Base-by-base conservation (phyloP, 2,888 invertebrate species). In the Synanthedon tipuliformis region DNA sequence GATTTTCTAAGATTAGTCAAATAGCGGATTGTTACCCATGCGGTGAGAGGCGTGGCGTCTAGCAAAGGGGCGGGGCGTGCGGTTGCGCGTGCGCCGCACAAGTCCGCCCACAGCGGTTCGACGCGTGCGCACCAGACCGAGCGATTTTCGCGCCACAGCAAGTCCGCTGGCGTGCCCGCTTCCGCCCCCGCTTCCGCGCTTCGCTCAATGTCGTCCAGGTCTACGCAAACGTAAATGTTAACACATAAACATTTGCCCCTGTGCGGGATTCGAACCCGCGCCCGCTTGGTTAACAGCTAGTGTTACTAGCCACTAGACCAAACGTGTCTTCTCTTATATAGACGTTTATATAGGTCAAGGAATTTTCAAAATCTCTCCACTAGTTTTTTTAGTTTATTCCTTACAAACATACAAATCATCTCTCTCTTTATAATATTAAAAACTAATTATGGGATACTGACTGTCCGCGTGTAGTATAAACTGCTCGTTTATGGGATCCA, bases 71-170 rank as follows among this genome's bases (percentile, higher is more conserved):
- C 90, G 0, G 92, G 89, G 64, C 90, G 90, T 34, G 88, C 85
- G 0, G 91, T 91, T 0, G 93, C 92, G 53, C 92, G 88, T 3
- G 92, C 92, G 3, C 94, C 94, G 52, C 91, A 83, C 73, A 96
- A 96, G 73, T 95, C 95, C 50, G 92, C 91, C 95, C 95, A 96
- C 45, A 95, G 89, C 1, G 95, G 95, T 72, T 95, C 95, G 54
- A 94, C 80, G 68, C 90, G 90, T 34, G 94, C 88, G 69, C 92
- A 94, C 92, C 95, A 95, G 13, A 96, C 91, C 71, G 95, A 94
- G 67, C 93, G 90, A 1, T 93, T 92, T 74, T 95, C 95, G 0
- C 92, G 92, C 95, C 96, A 96, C 53, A 95, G 73, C 53, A 89
- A 65, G 65, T 90, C 89, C 1, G 78, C 66, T 0, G 67, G 66